Evolutionary conservation across 2,797 vertebrate genomes (phyloP), one percentile per base, ranked within the genome.

Genomic region (Sebastes miniatus): DNA sequence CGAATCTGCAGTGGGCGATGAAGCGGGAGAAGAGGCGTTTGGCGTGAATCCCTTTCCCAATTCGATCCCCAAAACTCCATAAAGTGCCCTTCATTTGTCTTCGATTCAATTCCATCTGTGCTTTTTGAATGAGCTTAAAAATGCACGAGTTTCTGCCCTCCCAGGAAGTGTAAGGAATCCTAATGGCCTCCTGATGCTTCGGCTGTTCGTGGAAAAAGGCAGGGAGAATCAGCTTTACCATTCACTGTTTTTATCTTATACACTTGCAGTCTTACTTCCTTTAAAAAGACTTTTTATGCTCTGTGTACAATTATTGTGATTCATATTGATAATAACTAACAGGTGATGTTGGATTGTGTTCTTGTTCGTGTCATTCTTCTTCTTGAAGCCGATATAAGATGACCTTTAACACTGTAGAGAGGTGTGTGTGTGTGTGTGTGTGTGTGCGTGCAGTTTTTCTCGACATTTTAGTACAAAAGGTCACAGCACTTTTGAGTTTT

Each of bases 401-500:
- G 79, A 89, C 84, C 83, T 89, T 89, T 86, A 76, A 70, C 82
- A 76, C 66, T 79, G 69, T 54, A 81, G 83, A 69, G 72, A 77
- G 1, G 74, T 64, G 18, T 56, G 43, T 36, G 54, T 57, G 32
- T 80, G 16, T 83, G 66, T 25, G 56, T 14, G 22, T 6, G 24
- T 27, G 13, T 11, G 11, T 16, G n/a, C 2, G 66, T 84, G 74
- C 69, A 69, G 73, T 85, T 85, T 79, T 87, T 79, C 77, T 89
- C 89, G 87, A 84, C 87, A 88, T 93, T 91, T 88, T 81, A 84
- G 73, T 69, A 71, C n/a, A 80, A 91, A 92, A 91, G 91, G 92
- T 89, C 90, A 83, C 31, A 83, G 71, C 83, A 73, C 85, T 86
- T 80, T 85, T 75, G 70, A 84, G 65, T 80, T 91, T 79, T 77